Evolutionary conservation across 1,140 invertebrate genomes (phyloP).

Genomic region (Danaus melanippus): DNA sequence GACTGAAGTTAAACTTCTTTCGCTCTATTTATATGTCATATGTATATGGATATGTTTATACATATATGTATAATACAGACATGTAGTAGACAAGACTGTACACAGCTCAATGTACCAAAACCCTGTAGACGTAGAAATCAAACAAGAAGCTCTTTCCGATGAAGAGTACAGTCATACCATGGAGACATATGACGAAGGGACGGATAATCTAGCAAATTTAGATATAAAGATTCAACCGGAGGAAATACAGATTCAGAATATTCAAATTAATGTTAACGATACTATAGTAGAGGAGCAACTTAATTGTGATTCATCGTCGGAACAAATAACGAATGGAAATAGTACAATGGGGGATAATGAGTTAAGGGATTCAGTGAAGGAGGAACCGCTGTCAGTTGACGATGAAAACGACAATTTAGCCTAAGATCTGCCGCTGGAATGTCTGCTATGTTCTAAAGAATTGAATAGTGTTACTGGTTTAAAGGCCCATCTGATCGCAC

Average conservation of each 20-base stretch:
- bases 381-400: slow-evolving; percentile 44
- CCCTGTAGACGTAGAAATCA: slow-evolving; percentile 37
- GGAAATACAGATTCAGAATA: slow-evolving; percentile 34
- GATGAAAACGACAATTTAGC: slow-evolving; percentile 27
- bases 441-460: slow-evolving; percentile 45
- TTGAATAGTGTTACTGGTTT: slow-evolving; percentile 48
- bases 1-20: no score
- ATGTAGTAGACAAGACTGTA: slow-evolving; percentile 40
- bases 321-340: no score
- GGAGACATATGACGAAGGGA: slow-evolving; percentile 15
- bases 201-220: slow-evolving; percentile 25
- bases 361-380: slow-evolving; percentile 26
- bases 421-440: slow-evolving; percentile 42
- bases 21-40: no score
- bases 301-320: no score
- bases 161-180: slow-evolving; percentile 26
- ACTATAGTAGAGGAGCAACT: no score
- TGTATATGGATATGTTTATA: no score
- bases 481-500: slow-evolving; percentile 57
- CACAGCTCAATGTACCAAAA: slow-evolving; percentile 26
- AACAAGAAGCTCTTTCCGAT: slow-evolving; percentile 50
- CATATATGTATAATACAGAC: no score
- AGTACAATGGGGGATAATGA: neutral
- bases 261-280: slow-evolving; percentile 23
- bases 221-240: slow-evolving; percentile 57